Evolutionary conservation across 2,797 vertebrate genomes (phyloP).

Genomic region (Cebuella pygmaea): DNA sequence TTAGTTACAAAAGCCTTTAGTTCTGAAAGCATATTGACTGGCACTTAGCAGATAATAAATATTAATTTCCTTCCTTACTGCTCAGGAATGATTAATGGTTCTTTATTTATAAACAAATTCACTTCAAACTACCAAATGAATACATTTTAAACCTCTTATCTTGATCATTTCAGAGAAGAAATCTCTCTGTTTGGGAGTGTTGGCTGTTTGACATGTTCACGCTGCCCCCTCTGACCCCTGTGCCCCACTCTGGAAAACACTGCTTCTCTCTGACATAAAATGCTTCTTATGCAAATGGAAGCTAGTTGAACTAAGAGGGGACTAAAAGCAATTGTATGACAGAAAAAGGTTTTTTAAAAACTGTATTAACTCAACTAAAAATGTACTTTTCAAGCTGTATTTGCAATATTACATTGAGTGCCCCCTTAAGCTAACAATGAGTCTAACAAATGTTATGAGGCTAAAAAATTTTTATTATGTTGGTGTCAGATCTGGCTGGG

Average conservation of each 20-base stretch:
- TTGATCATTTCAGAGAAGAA: background rate
- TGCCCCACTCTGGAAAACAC: background rate
- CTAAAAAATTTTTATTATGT: background rate
- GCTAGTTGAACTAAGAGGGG: background rate
- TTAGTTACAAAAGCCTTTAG: background rate
- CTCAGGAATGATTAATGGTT: background rate
- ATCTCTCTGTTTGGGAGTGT: background rate
- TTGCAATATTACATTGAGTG: background rate
- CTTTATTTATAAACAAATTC: background rate
- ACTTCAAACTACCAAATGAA: background rate
- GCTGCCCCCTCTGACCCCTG: background rate
- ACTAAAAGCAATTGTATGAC: background rate
- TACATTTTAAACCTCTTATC: background rate
- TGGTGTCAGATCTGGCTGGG: background rate
- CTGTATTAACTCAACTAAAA: background rate
- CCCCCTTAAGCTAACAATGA: background rate
- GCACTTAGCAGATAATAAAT: background rate
- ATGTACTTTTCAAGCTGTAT: background rate
- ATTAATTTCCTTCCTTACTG: background rate
- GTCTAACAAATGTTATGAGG: background rate
- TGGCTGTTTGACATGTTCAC: background rate
- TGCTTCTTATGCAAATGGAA: background rate
- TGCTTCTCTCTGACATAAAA: background rate
- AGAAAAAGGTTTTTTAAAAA: background rate
- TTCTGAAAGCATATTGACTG: background rate